These are phyloP conservation scores for Thera britannica DNA, from an alignment of 2,888 invertebrate species.

Conservation along the genomic window DNA sequence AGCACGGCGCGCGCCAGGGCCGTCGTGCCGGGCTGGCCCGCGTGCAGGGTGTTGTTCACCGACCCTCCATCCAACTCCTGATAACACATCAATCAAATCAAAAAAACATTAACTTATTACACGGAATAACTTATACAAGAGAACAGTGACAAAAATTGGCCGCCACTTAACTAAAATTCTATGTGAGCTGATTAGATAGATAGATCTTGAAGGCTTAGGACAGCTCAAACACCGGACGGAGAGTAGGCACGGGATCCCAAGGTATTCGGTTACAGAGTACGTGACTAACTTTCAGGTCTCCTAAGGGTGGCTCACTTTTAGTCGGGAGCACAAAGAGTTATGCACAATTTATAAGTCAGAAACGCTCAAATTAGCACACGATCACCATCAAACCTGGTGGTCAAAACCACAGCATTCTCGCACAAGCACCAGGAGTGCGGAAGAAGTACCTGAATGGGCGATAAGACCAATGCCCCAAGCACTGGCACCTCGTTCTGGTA, in stretches of 20 bases:
- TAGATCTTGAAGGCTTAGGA: no score
- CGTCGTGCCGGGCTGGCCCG: slow-evolving; percentile 89
- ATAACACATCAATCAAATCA: background rate
- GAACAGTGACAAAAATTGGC: no score
- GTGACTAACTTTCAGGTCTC: background rate
- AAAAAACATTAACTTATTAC: no score
- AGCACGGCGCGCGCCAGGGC: slow-evolving; percentile 92
- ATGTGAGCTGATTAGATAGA: no score
- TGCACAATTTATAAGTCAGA: background rate
- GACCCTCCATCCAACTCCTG: slow-evolving; percentile 90
- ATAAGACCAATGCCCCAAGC: slow-evolving; percentile 90
- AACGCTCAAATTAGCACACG: no score
- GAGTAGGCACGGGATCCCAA: no score
- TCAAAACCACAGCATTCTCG: background rate
- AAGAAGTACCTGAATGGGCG: slow-evolving; percentile 87
- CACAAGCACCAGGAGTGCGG: background rate
- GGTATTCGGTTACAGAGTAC: background rate
- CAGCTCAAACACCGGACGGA: no score
- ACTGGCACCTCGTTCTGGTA: slow-evolving; percentile 88
- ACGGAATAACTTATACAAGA: no score
- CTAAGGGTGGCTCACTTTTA: no score
- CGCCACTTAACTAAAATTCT: no score
- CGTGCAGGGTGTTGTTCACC: slow-evolving; percentile 89
- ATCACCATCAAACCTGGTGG: background rate
- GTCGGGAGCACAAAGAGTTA: background rate